A percentile compares a stretch with the other conserved stretches of the same genome.
Evolutionary conservation across 2,113 vertebrate genomes (phyloP).

Genomic region (Clinocottus analis): DNA sequence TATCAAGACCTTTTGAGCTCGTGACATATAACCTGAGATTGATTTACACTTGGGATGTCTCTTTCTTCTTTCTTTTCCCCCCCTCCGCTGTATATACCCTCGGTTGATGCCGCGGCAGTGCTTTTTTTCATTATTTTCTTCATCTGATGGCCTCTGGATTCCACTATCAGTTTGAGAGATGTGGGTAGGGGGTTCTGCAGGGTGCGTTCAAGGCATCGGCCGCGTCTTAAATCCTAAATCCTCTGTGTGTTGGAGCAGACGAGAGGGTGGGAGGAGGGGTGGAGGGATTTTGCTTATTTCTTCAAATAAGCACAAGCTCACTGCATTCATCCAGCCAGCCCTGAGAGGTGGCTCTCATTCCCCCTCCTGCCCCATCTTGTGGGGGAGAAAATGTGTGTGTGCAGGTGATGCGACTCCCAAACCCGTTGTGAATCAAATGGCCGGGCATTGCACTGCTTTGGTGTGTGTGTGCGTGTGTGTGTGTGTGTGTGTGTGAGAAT

Average conservation of each 20-base stretch:
- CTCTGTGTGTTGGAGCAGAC: slow-evolving; percentile 26
- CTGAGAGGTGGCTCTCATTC: no score
- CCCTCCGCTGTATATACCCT: slow-evolving; percentile 18
- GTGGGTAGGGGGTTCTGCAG: slow-evolving; percentile 5
- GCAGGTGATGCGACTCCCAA: slow-evolving; percentile 49
- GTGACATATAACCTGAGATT: slow-evolving; percentile 67
- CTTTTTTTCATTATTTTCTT: slow-evolving; percentile 64
- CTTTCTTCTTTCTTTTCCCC: background rate
- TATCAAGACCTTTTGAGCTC: slow-evolving; percentile 59
- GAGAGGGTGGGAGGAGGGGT: no score
- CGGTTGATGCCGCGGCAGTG: slow-evolving; percentile 33
- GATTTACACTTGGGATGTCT: slow-evolving; percentile 63
- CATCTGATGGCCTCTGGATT: slow-evolving; percentile 58
- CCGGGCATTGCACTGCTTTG: slow-evolving; percentile 29
- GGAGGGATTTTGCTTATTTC: no score
- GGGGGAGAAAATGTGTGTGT: slow-evolving; percentile 29
- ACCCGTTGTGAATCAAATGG: slow-evolving; percentile 43
- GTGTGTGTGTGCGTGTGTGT: slow-evolving; percentile 45
- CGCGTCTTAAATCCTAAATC: slow-evolving; percentile 47
- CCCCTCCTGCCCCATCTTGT: no score
- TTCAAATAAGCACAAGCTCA: no score
- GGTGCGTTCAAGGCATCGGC: slow-evolving; percentile 18
- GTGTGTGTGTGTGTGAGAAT: slow-evolving; percentile 53
- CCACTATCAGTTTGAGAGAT: slow-evolving; percentile 45
- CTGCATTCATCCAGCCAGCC: no score